phyloP scores from a whole-genome alignment of 1,140 invertebrate genomes.

The Campodea augens region DNA sequence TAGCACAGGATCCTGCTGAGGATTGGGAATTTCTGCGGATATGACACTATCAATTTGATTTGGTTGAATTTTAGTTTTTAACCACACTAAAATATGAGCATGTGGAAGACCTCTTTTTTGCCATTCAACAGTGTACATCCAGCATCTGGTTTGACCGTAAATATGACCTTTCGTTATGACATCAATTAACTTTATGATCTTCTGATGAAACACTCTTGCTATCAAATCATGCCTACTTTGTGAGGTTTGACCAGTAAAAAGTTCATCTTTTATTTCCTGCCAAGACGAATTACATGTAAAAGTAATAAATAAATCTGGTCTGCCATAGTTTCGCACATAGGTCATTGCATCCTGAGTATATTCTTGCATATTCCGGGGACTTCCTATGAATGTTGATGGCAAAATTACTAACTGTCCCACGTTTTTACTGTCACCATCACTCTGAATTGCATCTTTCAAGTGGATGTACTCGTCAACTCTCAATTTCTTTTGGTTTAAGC shows the following conservation, averaged over 20 bases:
- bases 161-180: slow-evolving; percentile 18
- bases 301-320: slow-evolving; percentile 25
- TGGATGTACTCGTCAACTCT: slow-evolving; percentile 18
- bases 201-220: slow-evolving; percentile 26
- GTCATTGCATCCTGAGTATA: slow-evolving; percentile 24
- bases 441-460: slow-evolving; percentile 14
- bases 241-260: slow-evolving; percentile 18
- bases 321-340: slow-evolving; percentile 19
- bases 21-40: slow-evolving; percentile 15
- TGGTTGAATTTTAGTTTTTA: slow-evolving; percentile 5
- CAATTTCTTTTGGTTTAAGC: slow-evolving; percentile 18
- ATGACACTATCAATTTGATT: slow-evolving; percentile 20
- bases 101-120: slow-evolving; percentile 28
- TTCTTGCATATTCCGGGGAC: slow-evolving; percentile 25
- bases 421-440: neutral
- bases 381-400: slow-evolving; percentile 25
- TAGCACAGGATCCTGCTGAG: slow-evolving; percentile 12
- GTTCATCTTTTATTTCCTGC: slow-evolving; percentile 20
- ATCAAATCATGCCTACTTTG: slow-evolving; percentile 25
- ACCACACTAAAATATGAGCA: slow-evolving; percentile 23
- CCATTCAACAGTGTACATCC: slow-evolving; percentile 30
- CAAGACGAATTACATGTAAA: slow-evolving; percentile 29
- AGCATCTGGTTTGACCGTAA: slow-evolving; percentile 21
- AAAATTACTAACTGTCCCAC: slow-evolving; percentile 19
- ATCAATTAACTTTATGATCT: slow-evolving; percentile 22